Evolutionary conservation across 2,888 invertebrate genomes (phyloP), one percentile per base, ranked within the genome.

Genomic region (Theretra japonica): DNA sequence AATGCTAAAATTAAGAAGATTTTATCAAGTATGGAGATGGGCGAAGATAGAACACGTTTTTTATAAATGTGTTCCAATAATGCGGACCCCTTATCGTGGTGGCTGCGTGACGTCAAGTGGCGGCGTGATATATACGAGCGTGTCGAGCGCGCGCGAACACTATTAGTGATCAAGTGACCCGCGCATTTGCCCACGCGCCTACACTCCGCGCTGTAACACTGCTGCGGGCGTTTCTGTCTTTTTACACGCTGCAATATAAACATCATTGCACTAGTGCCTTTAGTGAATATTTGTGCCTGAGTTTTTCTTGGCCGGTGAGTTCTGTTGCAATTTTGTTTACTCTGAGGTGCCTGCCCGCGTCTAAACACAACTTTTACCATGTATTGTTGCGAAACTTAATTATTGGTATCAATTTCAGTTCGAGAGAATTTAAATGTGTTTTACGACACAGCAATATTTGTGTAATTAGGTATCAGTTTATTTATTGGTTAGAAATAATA

Each of bases 131-230:
- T 91, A 93, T 93, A 93, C 88, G 76, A 79, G 81, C 72, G 86
- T 74, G 79, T 74, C 76, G 79, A 80, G 86, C 90, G 91, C 93
- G 93, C 92, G 94, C 91, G 91, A 84, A 85, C 89, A 91, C 89
- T 91, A 87, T 83, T 76, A 86, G 87, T 90, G 81, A 77, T 81
- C 84, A 81, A 88, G 88, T 89, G 89, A 85, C 84, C 88, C 82
- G 88, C 84, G 86, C 83, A 78, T 79, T 79, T 83, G 85, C 83
- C 84, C 80, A 79, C 79, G 84, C 87, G 85, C 82, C 83, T 80
- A 76, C 85, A 85, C 86, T 85, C 87, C 83, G 83, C 84, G 84
- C 75, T 72, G 72, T 73, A 80, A 30, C 70, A 79, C 79, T 80
- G 75, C 82, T 79, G 83, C 83, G 83, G 81, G 79, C 79, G 81